Percentiles rank a stretch among this genome's conserved stretches.
These are phyloP conservation scores for Syrista parreyssii DNA, from an alignment of 2,888 invertebrate genomes.

Conservation along the genomic window DNA sequence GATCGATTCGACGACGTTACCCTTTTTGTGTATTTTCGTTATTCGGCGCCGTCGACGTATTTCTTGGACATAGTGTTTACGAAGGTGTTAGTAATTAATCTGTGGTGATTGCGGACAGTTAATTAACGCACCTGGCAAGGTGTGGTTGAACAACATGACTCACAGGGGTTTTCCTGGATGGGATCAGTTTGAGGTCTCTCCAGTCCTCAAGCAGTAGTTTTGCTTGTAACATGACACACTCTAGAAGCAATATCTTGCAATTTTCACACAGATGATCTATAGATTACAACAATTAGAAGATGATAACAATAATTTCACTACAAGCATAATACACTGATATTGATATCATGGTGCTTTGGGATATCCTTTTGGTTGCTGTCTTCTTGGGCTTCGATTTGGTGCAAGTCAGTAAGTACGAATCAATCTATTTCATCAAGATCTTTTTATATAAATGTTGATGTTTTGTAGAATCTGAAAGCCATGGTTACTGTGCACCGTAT, in stretches of 20 bases:
- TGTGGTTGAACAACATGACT: neutral
- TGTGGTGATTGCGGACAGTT: neutral
- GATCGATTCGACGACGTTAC: neutral
- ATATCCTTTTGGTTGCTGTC: conserved; percentile 34
- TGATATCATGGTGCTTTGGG: conserved; percentile 40
- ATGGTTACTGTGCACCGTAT: conserved; percentile 87
- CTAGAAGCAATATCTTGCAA: neutral
- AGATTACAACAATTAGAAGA: neutral
- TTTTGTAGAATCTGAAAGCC: conserved; percentile 32
- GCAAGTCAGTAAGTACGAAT: conserved; percentile 36
- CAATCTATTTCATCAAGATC: neutral
- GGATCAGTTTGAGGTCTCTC: neutral
- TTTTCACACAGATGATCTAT: neutral
- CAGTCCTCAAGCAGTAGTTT: neutral
- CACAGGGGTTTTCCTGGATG: neutral
- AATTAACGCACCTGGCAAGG: neutral
- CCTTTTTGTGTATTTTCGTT: neutral
- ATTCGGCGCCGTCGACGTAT: neutral
- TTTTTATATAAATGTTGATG: neutral
- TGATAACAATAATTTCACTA: neutral
- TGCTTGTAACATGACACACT: neutral
- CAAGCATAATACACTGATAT: neutral
- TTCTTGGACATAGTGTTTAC: neutral
- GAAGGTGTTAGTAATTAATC: neutral
- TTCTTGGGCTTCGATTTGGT: conserved; percentile 33